These are phyloP conservation scores for Orthosia gothica DNA, from an alignment of 2,888 invertebrate species.

Conservation along the genomic window DNA sequence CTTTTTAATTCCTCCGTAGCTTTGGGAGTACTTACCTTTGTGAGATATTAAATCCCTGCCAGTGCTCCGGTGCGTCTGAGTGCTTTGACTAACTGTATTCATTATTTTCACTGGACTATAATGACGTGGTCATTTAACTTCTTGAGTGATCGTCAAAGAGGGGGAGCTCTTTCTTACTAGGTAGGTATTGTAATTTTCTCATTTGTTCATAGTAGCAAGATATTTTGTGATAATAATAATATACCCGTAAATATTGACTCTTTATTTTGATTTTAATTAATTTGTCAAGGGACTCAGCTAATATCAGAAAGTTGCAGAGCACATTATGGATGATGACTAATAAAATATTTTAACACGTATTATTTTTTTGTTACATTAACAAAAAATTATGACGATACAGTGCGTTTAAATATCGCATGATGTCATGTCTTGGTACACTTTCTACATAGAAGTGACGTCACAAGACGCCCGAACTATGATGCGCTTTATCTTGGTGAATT, in stretches of 20 bases:
- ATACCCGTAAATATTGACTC: neutral
- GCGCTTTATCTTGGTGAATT: too few species aligned
- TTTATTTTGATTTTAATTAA: neutral
- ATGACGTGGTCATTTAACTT: conserved; percentile 6
- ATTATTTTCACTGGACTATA: conserved; percentile 16
- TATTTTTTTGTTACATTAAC: too few species aligned
- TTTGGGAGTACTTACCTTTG: conserved; percentile 43
- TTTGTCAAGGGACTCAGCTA: neutral
- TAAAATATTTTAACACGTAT: too few species aligned
- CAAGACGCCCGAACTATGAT: too few species aligned
- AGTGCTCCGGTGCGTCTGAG: conserved; percentile 11
- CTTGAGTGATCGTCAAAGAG: neutral
- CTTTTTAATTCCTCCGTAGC: conserved; percentile 43
- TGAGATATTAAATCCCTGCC: conserved; percentile 40
- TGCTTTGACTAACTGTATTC: conserved; percentile 23
- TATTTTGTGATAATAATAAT: neutral
- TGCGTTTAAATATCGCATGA: too few species aligned
- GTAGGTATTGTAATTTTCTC: neutral
- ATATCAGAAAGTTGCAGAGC: neutral
- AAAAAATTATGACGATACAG: too few species aligned
- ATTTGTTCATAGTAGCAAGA: neutral
- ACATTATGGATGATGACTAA: too few species aligned
- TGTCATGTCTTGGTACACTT: too few species aligned
- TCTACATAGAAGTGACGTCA: too few species aligned
- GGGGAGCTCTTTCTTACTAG: neutral